Evolutionary conservation across 2,797 vertebrate species (phyloP), one percentile per base, ranked within the genome.

Genomic region (Argentina silus): DNA sequence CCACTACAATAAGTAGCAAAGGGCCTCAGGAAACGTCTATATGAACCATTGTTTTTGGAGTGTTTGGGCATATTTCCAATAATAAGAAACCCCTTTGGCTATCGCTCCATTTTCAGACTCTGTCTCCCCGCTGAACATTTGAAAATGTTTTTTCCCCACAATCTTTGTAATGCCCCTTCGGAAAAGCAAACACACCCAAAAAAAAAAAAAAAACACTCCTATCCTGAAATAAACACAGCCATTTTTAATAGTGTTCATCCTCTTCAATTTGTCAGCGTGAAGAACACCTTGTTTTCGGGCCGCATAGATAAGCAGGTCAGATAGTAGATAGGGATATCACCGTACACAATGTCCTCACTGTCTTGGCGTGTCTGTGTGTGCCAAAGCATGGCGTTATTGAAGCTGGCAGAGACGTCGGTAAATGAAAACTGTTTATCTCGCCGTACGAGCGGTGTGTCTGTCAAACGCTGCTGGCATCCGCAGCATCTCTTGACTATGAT

Each of bases 141-240:
- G 51, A 73, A 42, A 76, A 50, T 76, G 78, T 78, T 74, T 42
- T 23, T 27, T 71, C 36, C 77, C 78, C 65, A n/a, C 79, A 78
- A 81, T 90, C 82, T 85, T 45, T 23, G 61, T 67, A 74, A 45
- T 50, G 14, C 36, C 75, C 75, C 74, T 68, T 7, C 27, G 70
- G 72, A 74, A 47, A 69, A 57, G 43, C 60, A 17, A 61, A 51
- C 17, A 42, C 21, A n/a, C n/a, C n/a, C 69, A 76, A 10, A 17
- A 70, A 65, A 61, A 85, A 80, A 79, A 80, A 83, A 90, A 86
- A 86, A 79, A 82, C 23, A 15, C 59, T 21, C 79, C 23, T 80
- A 84, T 81, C 70, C 72, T 50, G 73, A 83, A 86, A 87, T 80
- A 87, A 88, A 85, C 79, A 81, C 82, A 48, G 77, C 79, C 80